Conservation (phyloP, 2,113 vertebrate genomes). For the Prochilodus magdalenae region DNA sequence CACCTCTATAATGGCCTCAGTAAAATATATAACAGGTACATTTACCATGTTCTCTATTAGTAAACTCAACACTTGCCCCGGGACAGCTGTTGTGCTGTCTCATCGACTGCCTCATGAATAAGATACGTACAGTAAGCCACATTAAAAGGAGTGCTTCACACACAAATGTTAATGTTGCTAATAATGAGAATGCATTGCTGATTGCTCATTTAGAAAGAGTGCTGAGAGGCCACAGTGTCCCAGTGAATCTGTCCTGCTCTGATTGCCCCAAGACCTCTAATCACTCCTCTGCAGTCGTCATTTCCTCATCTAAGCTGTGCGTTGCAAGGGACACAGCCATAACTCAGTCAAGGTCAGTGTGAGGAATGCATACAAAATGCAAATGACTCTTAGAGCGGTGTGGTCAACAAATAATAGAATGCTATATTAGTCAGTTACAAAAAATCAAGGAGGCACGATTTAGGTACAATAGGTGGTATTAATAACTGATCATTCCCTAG, state of each 20-base stretch:
- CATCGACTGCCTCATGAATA: background rate
- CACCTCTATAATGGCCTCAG: background rate
- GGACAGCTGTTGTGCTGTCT: background rate
- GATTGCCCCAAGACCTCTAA: slow-evolving; percentile 38
- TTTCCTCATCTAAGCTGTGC: background rate
- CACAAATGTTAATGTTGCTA: slow-evolving; percentile 22
- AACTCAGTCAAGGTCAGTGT: slow-evolving; percentile 26
- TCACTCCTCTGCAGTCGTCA: background rate
- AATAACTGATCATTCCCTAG: no score
- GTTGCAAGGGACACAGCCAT: background rate
- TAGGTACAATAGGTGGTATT: no score
- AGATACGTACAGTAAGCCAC: background rate
- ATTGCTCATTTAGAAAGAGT: slow-evolving; percentile 21
- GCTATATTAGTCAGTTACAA: background rate
- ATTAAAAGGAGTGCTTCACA: slow-evolving; percentile 12
- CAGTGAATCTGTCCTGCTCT: slow-evolving; percentile 14
- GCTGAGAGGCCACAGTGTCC: background rate
- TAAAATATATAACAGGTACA: background rate
- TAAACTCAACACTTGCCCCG: background rate
- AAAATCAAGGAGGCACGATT: background rate
- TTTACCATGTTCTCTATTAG: background rate
- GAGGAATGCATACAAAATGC: background rate
- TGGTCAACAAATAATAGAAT: background rate
- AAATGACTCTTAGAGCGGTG: background rate
- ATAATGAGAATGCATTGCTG: slow-evolving; percentile 25